These are phyloP conservation scores for Mongoloraphidia duomilia DNA, from an alignment of 2,888 invertebrate species.

Conservation along the genomic window DNA sequence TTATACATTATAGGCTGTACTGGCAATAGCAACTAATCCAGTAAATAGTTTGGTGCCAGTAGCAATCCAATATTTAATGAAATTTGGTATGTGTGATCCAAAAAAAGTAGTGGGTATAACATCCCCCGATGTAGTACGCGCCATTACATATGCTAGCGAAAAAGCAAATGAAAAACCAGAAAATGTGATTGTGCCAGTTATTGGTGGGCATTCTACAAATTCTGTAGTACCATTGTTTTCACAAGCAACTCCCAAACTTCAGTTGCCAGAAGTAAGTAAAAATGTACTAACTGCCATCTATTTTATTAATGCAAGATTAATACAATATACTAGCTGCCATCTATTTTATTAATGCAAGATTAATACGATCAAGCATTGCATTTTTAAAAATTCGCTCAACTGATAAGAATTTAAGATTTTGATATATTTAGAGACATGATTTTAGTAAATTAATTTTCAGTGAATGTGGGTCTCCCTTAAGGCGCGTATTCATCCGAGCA, in stretches of 20 bases:
- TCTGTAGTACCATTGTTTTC: conserved; percentile 68
- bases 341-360: too few relatives aligned
- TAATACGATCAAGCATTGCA: too few relatives aligned
- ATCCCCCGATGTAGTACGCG: conserved; percentile 53
- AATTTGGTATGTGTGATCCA: conserved; percentile 44
- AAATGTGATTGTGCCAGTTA: conserved; percentile 55
- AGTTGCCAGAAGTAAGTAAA: conserved; percentile 22
- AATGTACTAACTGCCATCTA: not conserved
- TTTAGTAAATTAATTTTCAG: too few relatives aligned
- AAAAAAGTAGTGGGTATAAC: conserved; percentile 59
- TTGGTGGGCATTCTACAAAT: conserved; percentile 60
- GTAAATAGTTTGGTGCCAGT: conserved; percentile 59
- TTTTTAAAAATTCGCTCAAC: too few relatives aligned
- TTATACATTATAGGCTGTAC: conserved; percentile 26
- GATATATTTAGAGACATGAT: too few relatives aligned
- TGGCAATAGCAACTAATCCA: conserved; percentile 34
- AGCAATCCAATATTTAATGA: conserved; percentile 43
- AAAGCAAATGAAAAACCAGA: conserved; percentile 46
- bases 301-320: too few relatives aligned
- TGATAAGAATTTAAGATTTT: too few relatives aligned
- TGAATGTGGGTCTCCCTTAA: too few relatives aligned
- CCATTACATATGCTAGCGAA: conserved; percentile 60
- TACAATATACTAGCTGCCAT: not conserved
- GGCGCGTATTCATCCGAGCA: not conserved
- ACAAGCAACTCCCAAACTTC: conserved; percentile 38